Evolutionary conservation across 2,113 vertebrate genomes (phyloP), one percentile per base, ranked within the genome.

Genomic region (Xenopus laevis): DNA sequence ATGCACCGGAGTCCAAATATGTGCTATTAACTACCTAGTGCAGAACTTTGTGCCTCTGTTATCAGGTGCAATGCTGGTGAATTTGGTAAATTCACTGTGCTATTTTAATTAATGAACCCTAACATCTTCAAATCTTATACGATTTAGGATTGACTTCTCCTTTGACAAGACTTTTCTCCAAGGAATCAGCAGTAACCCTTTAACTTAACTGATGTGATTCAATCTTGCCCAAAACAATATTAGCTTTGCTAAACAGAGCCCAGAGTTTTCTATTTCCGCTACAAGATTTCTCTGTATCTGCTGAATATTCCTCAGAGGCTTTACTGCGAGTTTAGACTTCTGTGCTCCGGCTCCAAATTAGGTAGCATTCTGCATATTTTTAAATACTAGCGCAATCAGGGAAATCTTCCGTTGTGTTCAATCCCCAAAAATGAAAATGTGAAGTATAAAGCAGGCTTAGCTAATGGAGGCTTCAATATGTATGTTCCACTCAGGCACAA

Each of bases 251-350:
- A 73, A 79, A 73, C 45, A 46, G 61, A 74, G 62, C 74, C 64
- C 1, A 23, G 44, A 77, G 74, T 15, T 62, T 77, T 60, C 69
- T 60, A 61, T 65, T 53, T 78, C 67, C 71, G 46, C 61, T 52
- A 67, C 46, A 65, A 58, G 23, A 33, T 57, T 45, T 18, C 12
- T 13, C 67, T 65, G 63, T 71, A 62, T 61, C 65, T 57, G 21
- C 15, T 4, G 57, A 55, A 45, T 20, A 17, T 33, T 57, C 30
- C 57, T 21, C 20, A 46, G 50, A 50, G 63, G 13, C 16, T 8
- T 30, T 64, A 18, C 46, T 76, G 9, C 5, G 16, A 63, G 62
- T 64, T 73, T 59, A 65, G 23, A 68, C 64, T 63, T 78, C 55
- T 64, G 27, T 46, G 23, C 23, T 27, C 23, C 23, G 23, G 58